These are phyloP conservation scores for Alaudala cheleensis DNA, from an alignment of 2,113 vertebrate species.

Conservation along the genomic window DNA sequence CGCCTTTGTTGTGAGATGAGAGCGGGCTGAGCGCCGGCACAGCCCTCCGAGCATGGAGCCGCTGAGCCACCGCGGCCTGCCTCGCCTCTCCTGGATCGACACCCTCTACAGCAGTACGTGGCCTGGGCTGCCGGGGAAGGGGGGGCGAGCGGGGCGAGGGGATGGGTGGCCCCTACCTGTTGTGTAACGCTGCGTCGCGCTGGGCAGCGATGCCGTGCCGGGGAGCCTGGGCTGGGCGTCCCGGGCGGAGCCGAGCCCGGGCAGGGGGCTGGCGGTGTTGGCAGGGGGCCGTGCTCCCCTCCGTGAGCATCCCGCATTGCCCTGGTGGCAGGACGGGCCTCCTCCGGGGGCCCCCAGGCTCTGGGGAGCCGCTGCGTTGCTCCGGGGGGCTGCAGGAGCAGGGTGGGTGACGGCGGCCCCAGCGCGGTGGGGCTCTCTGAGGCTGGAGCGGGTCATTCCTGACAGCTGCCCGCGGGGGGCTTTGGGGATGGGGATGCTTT, in stretches of 20 bases:
- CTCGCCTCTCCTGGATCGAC: constrained; percentile 97
- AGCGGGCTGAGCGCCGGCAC: constrained; percentile 23
- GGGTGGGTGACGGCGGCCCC: background rate
- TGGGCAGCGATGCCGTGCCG: background rate
- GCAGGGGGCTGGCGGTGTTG: background rate
- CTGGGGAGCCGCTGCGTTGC: background rate
- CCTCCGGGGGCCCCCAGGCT: background rate
- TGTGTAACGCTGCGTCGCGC: constrained; percentile 44
- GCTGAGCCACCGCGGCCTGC: constrained; percentile 90
- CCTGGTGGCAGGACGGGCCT: background rate
- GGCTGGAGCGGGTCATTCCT: background rate
- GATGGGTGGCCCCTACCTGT: constrained; percentile 31
- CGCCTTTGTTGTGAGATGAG: constrained; percentile 78
- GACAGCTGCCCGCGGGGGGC: background rate
- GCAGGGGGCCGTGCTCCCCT: background rate
- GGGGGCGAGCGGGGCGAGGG: background rate
- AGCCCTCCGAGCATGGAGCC: constrained; percentile 86
- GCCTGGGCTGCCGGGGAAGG: background rate
- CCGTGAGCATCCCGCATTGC: background rate
- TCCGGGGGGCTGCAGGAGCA: background rate
- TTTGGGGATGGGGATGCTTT: background rate
- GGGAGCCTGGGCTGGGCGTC: background rate
- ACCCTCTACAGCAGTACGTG: constrained; percentile 98
- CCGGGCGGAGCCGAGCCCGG: background rate
- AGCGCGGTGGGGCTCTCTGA: background rate